Base-by-base conservation (phyloP, 1,140 invertebrate genomes). In the Trichonephila clavipes region DNA sequence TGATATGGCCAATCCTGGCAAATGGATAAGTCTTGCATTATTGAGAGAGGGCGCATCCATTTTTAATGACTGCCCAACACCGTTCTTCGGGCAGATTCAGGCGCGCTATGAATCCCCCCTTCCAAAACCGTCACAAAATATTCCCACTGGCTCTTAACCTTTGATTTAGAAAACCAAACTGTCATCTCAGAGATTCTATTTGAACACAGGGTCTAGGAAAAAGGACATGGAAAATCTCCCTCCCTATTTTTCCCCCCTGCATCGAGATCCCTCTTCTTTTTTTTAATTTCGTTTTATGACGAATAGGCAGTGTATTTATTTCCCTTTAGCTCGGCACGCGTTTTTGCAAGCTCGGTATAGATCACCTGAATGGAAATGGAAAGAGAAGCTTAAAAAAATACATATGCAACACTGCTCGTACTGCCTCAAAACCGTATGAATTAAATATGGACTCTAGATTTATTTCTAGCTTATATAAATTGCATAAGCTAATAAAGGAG, bases 111-210 rank as follows among this genome's bases (percentile, higher is more conserved):
- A 92, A 92, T 92, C 81, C 58, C n/a, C 28, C 72, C 72, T 62
- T 5, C 90, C 64, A 62, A 87, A 69, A 19, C 91, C 82, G 83
- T 92, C 91, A 87, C 91, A 92, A 92, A 87, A 92, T 92, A 92
- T 92, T 92, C 91, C 92, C 92, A 93, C 69, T 51, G 92, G 92
- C 92, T 93, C 92, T 93, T 93, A 93, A 93, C 92, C 92, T 93
- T 93, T 93, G 92, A 93, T 93, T 93, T 93, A 88, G 92, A 93
- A 93, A 93, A 93, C 92, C 86, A 93, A 93, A 93, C 92, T 93
- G 92, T 93, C 92, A 93, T 93, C 92, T 82, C 85, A 82, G 72
- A 88, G 83, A 92, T 92, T 83, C 90, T 81, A 92, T 92, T 92
- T 92, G 82, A 92, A 62, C 91, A 12, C 62, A n/a, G 83, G 91